Evolutionary conservation across 2,888 invertebrate genomes (phyloP).

Genomic region (Apantesis nais): DNA sequence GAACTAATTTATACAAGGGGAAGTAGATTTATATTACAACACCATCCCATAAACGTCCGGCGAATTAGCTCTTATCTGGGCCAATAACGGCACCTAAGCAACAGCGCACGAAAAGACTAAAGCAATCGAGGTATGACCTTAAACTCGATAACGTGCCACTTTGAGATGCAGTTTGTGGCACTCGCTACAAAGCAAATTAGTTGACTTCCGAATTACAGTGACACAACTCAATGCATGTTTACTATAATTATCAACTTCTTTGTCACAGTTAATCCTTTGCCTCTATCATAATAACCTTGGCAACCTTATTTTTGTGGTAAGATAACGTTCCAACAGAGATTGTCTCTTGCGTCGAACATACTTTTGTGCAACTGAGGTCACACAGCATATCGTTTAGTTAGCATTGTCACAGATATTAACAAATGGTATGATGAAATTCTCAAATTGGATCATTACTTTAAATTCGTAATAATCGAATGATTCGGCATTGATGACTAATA

Average conservation of each 20-base stretch:
- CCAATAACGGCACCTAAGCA: slow-evolving; percentile 76
- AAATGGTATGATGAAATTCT: slow-evolving; percentile 16
- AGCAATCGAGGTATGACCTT: slow-evolving; percentile 65
- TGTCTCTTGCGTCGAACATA: slow-evolving; percentile 29
- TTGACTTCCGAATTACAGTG: slow-evolving; percentile 30
- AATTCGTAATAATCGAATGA: slow-evolving; percentile 8
- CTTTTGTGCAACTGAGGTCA: slow-evolving; percentile 36
- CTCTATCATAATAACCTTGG: slow-evolving; percentile 23
- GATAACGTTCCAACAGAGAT: slow-evolving; percentile 35
- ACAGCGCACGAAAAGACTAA: slow-evolving; percentile 63
- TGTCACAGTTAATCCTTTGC: slow-evolving; percentile 25
- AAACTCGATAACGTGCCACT: slow-evolving; percentile 53
- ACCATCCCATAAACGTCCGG: slow-evolving; percentile 61
- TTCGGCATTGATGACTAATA: slow-evolving; percentile 4
- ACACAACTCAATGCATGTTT: slow-evolving; percentile 25
- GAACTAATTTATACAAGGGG: slow-evolving; percentile 46
- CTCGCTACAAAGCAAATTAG: slow-evolving; percentile 26
- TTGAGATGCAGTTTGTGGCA: slow-evolving; percentile 34
- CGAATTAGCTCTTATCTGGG: slow-evolving; percentile 71
- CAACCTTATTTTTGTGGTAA: slow-evolving; percentile 35
- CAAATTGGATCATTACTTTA: background rate
- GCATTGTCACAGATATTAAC: slow-evolving; percentile 25
- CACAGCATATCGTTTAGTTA: slow-evolving; percentile 24
- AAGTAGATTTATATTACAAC: slow-evolving; percentile 58
- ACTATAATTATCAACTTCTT: slow-evolving; percentile 23